Evolutionary conservation across 2,888 invertebrate species (phyloP).

Genomic region (Helobdella robusta): DNA sequence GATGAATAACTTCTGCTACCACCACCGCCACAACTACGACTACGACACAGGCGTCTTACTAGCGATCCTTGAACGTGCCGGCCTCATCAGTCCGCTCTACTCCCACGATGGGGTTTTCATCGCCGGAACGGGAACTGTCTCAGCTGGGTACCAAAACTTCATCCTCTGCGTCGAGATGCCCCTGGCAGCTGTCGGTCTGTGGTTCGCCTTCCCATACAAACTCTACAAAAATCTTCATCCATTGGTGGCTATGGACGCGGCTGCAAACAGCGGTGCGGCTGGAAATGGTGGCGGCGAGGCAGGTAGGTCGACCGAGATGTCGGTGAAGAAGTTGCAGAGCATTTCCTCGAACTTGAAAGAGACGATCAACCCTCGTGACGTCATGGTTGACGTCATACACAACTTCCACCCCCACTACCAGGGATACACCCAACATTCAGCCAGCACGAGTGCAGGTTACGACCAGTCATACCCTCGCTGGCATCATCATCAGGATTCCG

Average conservation of each 20-base stretch:
- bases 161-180: constrained; percentile 98
- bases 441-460: neutral
- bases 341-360: constrained; percentile 89
- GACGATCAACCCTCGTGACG: constrained; percentile 63
- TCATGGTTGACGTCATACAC: constrained; percentile 81
- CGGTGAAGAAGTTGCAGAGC: constrained; percentile 93
- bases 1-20: too few species aligned
- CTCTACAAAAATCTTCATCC: constrained; percentile 41
- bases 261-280: neutral
- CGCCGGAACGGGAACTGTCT: constrained; percentile 61
- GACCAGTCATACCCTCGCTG: neutral
- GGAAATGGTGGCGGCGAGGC: neutral
- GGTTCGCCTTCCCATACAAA: constrained; percentile 80
- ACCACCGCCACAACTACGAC: too few species aligned
- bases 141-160: constrained; percentile 98
- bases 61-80: constrained; percentile 90
- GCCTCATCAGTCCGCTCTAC: constrained; percentile 77
- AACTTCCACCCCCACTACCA: constrained; percentile 99
- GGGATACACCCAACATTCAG: constrained; percentile 33
- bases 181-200: constrained; percentile 85
- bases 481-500: too few species aligned
- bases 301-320: neutral
- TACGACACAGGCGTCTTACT: constrained; percentile 76
- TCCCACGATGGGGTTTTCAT: constrained; percentile 55
- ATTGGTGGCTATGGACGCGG: neutral